Base-by-base conservation (phyloP, 2,888 invertebrate species). In the Neelides folsomi region DNA sequence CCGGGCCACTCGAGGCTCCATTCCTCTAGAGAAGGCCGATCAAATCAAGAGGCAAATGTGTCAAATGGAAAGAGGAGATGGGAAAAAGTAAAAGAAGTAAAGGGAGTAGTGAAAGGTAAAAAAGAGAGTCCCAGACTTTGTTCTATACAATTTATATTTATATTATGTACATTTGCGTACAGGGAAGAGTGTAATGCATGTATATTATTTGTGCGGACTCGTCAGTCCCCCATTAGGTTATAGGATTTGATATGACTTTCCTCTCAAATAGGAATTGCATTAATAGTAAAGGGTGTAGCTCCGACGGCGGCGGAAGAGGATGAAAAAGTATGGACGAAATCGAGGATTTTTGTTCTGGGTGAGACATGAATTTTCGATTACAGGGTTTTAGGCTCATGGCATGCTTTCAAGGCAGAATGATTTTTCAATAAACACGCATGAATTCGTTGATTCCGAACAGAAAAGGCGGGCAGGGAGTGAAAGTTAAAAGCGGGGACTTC, bases 361-460 rank as follows among this genome's bases (percentile, higher is more conserved):
- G 57, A 61, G 59, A 63, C 63, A 63, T 60, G 63, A 63, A 63
- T 60, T 61, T 63, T 63, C 63, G 63, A 63, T 63, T 63, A 63
- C 58, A 58, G 60, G 60, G 60, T 60, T 60, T 63, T 60, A 63
- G 63, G 63, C 60, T 60, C 61, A 60, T 63, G 60, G 63, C 60
- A 63, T 61, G 59, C 63, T 61, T 63, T 63, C 61, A 63, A 63
- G 61, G 63, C 57, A 63, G 63, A 61, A 59, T 63, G 63, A 63
- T 63, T 63, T 63, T 63, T 63, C 63, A 63, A 63, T 63, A 63
- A 63, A 63, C 63, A 63, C 63, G 63, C 63, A 56, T 60, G 63
- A 63, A 59, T 63, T 63, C 58, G 60, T 60, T 63, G 63, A 63
- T 63, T 63, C 59, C 56, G 54, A 58, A 59, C 57, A 57, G 59